These are phyloP conservation scores for Acrocephalus kingi DNA, from an alignment of 2,113 vertebrate species.

Conservation along the genomic window DNA sequence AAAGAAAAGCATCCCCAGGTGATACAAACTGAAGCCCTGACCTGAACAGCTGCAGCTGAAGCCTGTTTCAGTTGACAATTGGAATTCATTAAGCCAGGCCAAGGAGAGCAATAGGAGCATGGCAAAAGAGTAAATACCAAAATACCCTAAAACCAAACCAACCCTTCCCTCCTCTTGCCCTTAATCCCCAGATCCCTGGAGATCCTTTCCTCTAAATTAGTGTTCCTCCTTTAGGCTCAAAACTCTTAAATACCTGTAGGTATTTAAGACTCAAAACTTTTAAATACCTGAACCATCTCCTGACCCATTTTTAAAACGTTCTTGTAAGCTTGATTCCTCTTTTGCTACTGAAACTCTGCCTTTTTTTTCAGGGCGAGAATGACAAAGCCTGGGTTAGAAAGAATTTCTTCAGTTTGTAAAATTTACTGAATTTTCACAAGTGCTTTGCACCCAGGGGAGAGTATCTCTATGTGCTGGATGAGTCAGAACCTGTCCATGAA, in stretches of 20 bases:
- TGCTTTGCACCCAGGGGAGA: neutral
- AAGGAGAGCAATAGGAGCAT: neutral
- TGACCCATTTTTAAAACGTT: neutral
- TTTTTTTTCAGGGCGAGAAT: fast-evolving
- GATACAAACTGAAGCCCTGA: neutral
- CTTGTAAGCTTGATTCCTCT: neutral
- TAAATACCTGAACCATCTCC: neutral
- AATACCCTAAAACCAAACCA: neutral
- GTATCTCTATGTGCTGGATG: neutral
- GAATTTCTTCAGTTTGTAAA: neutral
- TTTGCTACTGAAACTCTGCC: neutral
- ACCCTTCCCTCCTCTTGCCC: neutral
- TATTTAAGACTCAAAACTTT: neutral
- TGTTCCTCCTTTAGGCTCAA: neutral
- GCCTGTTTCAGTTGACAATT: neutral
- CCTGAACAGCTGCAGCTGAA: neutral
- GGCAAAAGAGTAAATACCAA: neutral
- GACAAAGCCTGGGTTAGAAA: fast-evolving
- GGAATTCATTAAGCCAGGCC: neutral
- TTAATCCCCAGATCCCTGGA: neutral
- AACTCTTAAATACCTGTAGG: neutral
- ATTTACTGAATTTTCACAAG: neutral
- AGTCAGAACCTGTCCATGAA: neutral
- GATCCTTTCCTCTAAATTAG: neutral
- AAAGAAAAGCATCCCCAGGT: neutral